These are phyloP conservation scores for Linnaemya vulpina DNA, from an alignment of 2,888 invertebrate genomes.

Conservation along the genomic window DNA sequence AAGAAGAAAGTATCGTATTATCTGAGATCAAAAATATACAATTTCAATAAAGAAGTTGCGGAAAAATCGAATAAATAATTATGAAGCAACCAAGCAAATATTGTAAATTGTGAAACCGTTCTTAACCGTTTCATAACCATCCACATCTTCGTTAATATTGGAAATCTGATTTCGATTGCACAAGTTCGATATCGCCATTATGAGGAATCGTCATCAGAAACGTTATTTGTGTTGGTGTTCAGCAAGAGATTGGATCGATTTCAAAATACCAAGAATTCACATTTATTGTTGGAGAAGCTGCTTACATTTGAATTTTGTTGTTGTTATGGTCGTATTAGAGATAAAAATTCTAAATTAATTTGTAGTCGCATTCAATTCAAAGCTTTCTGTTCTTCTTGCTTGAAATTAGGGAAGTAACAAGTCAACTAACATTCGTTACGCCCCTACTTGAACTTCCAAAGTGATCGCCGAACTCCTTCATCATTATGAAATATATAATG, in stretches of 20 bases:
- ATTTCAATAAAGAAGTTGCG: not conserved
- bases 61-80: not conserved
- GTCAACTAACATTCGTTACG: not conserved
- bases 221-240: conserved; percentile 55
- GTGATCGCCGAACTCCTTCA: conserved; percentile 20
- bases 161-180: not conserved
- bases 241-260: conserved; percentile 56
- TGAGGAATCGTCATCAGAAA: conserved; percentile 8
- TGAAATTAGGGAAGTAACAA: not conserved
- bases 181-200: not conserved
- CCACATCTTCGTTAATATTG: not conserved
- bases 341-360: conserved; percentile 39
- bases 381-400: conserved; percentile 18
- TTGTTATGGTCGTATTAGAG: conserved; percentile 32
- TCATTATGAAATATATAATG: conserved; percentile 8
- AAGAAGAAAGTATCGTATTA: conserved; percentile 12
- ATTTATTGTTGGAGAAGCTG: conserved; percentile 57
- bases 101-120: not conserved
- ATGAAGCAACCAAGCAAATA: not conserved
- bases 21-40: not conserved
- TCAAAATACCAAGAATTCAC: conserved; percentile 59
- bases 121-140: not conserved
- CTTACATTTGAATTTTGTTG: conserved; percentile 38
- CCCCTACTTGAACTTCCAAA: conserved; percentile 10
- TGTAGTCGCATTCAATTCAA: conserved; percentile 10